phyloP scores from a whole-genome alignment of 1,140 invertebrate species.

The Hirudo medicinalis region DNA sequence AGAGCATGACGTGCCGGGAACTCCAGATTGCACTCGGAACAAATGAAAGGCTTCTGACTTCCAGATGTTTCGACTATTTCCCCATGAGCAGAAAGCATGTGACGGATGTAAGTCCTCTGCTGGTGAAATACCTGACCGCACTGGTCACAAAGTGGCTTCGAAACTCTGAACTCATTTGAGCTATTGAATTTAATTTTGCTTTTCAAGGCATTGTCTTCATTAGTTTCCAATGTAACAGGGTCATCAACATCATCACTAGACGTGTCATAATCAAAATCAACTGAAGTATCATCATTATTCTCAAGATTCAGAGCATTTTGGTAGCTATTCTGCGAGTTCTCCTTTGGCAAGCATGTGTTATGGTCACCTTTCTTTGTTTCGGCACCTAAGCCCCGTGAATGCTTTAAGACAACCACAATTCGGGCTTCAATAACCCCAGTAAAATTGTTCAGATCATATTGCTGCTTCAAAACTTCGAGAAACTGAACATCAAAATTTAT shows the following conservation, averaged over 20 bases:
- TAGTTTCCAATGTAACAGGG: not conserved
- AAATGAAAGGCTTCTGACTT: slow-evolving; percentile 1
- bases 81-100: not conserved
- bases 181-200: not conserved
- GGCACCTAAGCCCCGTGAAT: not conserved
- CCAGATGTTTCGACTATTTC: not conserved
- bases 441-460: slow-evolving; percentile 7
- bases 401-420: not conserved
- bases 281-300: slow-evolving; percentile 3
- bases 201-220: not conserved
- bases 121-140: slow-evolving; percentile 9
- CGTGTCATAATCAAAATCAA: not conserved
- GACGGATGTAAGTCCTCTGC: slow-evolving; percentile 2
- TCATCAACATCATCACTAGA: not conserved
- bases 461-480: slow-evolving; percentile 6
- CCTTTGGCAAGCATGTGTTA: not conserved
- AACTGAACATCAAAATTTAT: slow-evolving; percentile 2
- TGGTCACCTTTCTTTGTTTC: no score
- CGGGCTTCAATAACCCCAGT: not conserved
- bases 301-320: not conserved
- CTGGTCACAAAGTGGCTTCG: not conserved
- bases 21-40: not conserved
- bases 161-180: slow-evolving; percentile 1
- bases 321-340: not conserved
- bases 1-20: not conserved